Evolutionary conservation across 2,113 vertebrate species (phyloP).

Genomic region (Nannobrachium achirus): DNA sequence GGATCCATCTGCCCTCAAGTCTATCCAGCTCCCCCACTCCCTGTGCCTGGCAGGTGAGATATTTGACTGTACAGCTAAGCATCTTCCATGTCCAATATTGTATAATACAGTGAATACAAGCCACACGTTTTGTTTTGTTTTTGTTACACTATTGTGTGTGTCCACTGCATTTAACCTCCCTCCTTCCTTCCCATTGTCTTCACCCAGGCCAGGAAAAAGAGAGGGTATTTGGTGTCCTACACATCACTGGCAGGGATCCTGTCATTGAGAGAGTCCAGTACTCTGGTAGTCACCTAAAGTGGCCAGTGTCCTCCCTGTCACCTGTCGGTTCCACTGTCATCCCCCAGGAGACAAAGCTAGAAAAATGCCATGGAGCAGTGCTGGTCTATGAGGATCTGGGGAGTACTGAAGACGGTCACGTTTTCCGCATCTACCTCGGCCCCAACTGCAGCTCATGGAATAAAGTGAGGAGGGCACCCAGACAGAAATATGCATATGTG

Average conservation of each 20-base stretch:
- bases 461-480: constrained; percentile 74
- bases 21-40: constrained; percentile 88
- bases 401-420: constrained; percentile 70
- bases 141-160: too few species aligned
- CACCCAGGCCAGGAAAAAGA: constrained; percentile 64
- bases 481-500: too few species aligned
- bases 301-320: constrained; percentile 86
- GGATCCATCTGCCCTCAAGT: constrained; percentile 72
- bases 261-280: constrained; percentile 80
- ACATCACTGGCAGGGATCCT: constrained; percentile 74
- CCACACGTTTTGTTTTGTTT: too few species aligned
- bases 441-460: constrained; percentile 87
- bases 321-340: constrained; percentile 88
- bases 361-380: constrained; percentile 81
- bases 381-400: constrained; percentile 84
- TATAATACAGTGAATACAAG: too few species aligned
- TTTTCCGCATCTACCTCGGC: constrained; percentile 85
- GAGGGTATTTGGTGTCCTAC: constrained; percentile 84
- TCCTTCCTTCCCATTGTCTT: too few species aligned
- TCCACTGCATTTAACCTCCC: too few species aligned
- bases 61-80: too few species aligned
- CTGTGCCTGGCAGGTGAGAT: constrained; percentile 85
- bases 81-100: too few species aligned
- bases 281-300: constrained; percentile 84
- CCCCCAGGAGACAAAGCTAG: constrained; percentile 59